Evolutionary conservation across 2,797 vertebrate genomes (phyloP).

Genomic region (Tadarida brasiliensis): DNA sequence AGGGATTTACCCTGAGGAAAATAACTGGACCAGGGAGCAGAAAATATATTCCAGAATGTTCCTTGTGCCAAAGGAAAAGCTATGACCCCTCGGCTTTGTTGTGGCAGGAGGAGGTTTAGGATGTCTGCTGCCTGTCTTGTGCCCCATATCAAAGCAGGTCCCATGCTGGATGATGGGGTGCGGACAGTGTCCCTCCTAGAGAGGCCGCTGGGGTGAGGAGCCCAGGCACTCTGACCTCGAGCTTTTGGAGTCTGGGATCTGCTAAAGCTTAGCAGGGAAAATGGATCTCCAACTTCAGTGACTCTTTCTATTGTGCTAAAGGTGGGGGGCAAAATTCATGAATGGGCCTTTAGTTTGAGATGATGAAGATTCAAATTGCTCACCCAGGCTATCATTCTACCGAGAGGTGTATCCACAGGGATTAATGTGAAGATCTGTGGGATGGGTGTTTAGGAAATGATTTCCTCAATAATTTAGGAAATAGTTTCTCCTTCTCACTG

Average conservation of each 20-base stretch:
- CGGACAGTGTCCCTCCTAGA: neutral
- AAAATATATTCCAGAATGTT: neutral
- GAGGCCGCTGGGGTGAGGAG: neutral
- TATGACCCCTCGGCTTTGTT: neutral
- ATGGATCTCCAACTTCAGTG: neutral
- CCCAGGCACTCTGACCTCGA: neutral
- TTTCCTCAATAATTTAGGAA: neutral
- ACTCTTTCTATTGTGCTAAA: neutral
- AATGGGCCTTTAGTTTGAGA: neutral
- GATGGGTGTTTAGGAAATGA: neutral
- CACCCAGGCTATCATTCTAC: neutral
- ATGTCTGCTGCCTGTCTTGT: neutral
- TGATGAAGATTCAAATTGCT: neutral
- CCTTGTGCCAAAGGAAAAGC: slow-evolving; percentile 5
- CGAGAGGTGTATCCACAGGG: fast-evolving
- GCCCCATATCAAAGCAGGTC: too few relatives aligned
- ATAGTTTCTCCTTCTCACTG: neutral
- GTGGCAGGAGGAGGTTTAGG: neutral
- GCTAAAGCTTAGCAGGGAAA: neutral
- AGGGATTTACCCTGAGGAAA: slow-evolving; percentile 48
- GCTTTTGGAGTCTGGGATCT: neutral
- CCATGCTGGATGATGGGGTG: neutral
- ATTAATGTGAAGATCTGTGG: fast-evolving
- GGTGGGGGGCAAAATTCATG: neutral
- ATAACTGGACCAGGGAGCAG: neutral